Conservation (phyloP, 2,797 vertebrate species). For the Mionectes olivaceus region DNA sequence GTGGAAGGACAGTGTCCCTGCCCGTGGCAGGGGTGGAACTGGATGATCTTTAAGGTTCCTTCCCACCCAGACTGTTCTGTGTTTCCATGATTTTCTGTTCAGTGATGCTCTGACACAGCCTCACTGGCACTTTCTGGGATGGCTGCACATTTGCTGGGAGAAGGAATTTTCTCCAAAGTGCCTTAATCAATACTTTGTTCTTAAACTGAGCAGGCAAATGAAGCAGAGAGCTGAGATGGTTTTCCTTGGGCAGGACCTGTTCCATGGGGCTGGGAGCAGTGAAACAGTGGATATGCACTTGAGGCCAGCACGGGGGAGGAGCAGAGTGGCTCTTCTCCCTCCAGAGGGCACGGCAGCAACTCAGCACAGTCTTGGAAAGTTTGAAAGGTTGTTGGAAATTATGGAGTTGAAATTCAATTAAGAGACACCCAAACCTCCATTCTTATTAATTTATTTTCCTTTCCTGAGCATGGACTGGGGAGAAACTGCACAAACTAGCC, state of each 20-base stretch:
- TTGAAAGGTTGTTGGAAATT: neutral
- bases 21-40: neutral
- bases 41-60: neutral
- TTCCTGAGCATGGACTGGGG: neutral
- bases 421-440: neutral
- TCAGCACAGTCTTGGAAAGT: neutral
- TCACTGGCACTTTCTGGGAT: neutral
- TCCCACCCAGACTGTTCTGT: neutral
- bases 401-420: neutral
- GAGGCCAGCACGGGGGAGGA: neutral
- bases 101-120: neutral
- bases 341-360: accelerated
- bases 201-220: neutral
- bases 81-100: neutral
- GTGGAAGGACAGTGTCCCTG: neutral
- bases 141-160: neutral
- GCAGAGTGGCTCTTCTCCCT: neutral
- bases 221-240: neutral
- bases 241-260: neutral
- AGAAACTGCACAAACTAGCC: neutral
- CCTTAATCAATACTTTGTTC: neutral
- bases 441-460: neutral
- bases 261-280: accelerated
- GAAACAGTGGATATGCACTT: accelerated
- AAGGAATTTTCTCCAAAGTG: neutral